Percentiles rank a stretch among this genome's conserved stretches.
phyloP scores from a whole-genome alignment of 2,888 invertebrate species.

The Euplagia quadripunctaria region DNA sequence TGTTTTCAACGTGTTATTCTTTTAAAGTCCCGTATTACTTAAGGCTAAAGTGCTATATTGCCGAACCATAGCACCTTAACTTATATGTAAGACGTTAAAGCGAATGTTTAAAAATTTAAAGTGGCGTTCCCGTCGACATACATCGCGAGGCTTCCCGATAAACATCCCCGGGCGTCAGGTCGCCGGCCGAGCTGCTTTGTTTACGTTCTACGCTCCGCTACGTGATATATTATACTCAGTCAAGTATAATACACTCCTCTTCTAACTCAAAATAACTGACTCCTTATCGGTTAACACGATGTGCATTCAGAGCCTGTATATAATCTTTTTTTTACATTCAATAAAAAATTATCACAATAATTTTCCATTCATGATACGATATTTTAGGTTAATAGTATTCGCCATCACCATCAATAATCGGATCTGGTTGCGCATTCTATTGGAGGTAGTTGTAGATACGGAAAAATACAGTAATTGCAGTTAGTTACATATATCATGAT shows the following conservation, averaged over 20 bases:
- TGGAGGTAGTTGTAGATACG: no score
- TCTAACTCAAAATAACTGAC: conserved; percentile 45
- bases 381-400: no score
- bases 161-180: conserved; percentile 76
- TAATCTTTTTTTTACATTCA: neutral
- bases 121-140: conserved; percentile 69
- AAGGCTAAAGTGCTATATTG: conserved; percentile 26
- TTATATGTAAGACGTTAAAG: conserved; percentile 53
- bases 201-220: conserved; percentile 62
- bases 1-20: conserved; percentile 18
- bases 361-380: no score
- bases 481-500: no score
- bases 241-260: conserved; percentile 30
- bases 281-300: conserved; percentile 16
- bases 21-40: conserved; percentile 10
- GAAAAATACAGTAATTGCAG: no score
- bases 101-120: conserved; percentile 76
- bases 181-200: conserved; percentile 62
- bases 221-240: conserved; percentile 60
- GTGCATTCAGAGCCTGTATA: conserved; percentile 7
- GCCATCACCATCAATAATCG: no score
- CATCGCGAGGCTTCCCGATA: conserved; percentile 72
- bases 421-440: no score
- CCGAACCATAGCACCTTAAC: conserved; percentile 39
- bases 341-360: neutral